Percentiles rank a stretch among this genome's conserved stretches.
phyloP scores from a whole-genome alignment of 1,140 invertebrate genomes.

The Tetramorium alpestre region DNA sequence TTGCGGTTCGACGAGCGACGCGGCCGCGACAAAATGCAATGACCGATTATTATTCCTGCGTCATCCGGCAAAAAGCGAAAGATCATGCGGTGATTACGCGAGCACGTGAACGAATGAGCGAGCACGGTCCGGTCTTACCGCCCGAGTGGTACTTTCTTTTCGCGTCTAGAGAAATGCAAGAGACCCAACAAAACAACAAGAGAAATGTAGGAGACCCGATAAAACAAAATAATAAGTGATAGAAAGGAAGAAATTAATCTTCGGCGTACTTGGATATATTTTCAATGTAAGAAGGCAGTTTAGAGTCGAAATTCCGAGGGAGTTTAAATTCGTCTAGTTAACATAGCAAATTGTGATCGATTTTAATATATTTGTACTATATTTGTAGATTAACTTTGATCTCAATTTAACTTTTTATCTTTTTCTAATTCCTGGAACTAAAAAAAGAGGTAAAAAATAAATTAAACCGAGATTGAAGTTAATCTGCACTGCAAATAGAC shows the following conservation, averaged over 20 bases:
- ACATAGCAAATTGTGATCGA: too few relatives aligned
- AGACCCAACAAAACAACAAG: background rate
- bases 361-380: too few relatives aligned
- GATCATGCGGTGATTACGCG: slow-evolving; percentile 9
- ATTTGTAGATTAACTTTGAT: too few relatives aligned
- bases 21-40: background rate
- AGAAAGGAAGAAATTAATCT: background rate
- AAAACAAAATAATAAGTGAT: background rate
- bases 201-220: too few relatives aligned
- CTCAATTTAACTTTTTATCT: too few relatives aligned
- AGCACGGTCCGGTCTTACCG: background rate
- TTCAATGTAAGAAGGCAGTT: background rate
- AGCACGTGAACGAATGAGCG: background rate
- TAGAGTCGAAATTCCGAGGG: background rate
- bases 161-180: background rate
- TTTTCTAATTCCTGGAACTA: too few relatives aligned
- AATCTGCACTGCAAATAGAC: too few relatives aligned
- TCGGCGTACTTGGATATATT: background rate
- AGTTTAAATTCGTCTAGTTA: background rate
- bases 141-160: background rate
- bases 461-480: too few relatives aligned
- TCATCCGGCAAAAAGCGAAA: background rate
- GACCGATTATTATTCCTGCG: slow-evolving; percentile 15
- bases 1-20: background rate
- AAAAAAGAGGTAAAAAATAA: too few relatives aligned